Evolutionary conservation across 2,797 vertebrate species (phyloP), one percentile per base, ranked within the genome.

Genomic region (Sebastes itinus): DNA sequence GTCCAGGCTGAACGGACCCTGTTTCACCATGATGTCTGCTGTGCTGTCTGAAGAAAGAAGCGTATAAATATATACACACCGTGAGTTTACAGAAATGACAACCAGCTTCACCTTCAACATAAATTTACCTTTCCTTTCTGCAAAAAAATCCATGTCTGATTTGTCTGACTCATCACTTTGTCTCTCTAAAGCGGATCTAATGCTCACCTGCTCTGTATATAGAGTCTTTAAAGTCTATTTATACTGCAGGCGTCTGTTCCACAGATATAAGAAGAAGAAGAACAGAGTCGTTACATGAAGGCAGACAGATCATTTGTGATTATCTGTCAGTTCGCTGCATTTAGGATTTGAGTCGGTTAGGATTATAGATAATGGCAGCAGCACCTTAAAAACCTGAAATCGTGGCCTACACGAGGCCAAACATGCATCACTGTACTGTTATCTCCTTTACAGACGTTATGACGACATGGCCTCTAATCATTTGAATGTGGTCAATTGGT

Each of bases 1-100:
- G 1, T 99, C 96, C 56, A 95, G 91, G 63, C 95, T 97, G 86
- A 99, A 99, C 32, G 94, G 94, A 5, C 97, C 98, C 0, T 97
- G 95, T 72, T 92, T 97, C 90, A 99, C 95, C 0, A 92, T 84
- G 85, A 99, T 78, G 67, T 92, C 97, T 5, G 97, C 97, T 0
- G 97, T 96, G 93, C 96, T 96, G 88, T 99, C 98, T 99, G 5
- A 4, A 91, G 32, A 67, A 35, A 70, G 16, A 63, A 54, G 23
- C 42, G 65, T 1, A 55, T 14, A 65, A 71, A 42, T 49, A 52
- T 20, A 84, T 0, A 79, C 35, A 75, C 69, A 76, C 9, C 5
- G 72, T 60, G 28, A 84, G 55, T 9, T 14, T 9, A 27, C 28
- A 30, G 33, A 9, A 46, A 77, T 3, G 14, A 65, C 49, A 70